Base-by-base conservation (phyloP, 2,888 invertebrate genomes). In the Lochmaea capreae region DNA sequence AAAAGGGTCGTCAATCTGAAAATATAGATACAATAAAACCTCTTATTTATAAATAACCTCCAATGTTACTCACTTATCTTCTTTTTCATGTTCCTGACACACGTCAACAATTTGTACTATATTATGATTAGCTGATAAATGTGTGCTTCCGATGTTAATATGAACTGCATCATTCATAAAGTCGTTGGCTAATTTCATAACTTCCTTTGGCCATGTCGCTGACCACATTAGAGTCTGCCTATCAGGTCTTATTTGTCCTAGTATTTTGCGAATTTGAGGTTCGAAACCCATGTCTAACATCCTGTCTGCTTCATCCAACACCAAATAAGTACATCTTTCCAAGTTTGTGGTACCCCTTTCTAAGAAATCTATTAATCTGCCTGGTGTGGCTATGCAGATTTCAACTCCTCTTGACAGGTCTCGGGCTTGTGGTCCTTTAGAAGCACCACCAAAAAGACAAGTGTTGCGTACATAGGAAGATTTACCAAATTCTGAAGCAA, bases 231-330 rank as follows among this genome's bases (percentile, higher is more conserved):
- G 90, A 12, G 96, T 97, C 87, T 98, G 98, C 83, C 98, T 90
- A 85, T 97, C 97, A 22, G 97, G 97, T 79, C 97, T 90, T 81
- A 97, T 96, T 87, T 97, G 97, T 84, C 95, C 95, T 80, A 97
- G 91, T 81, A 97, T 96, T 87, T 97, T 97, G 71, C 97, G 91
- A 79, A 97, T 97, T 87, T 97, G 97, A 3, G 97, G 97, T 86
- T 97, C 97, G 87, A 98, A 98, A 77, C 97, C 98, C 97, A 98
- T 98, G 87, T 98, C 97, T 83, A 98, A 89, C 97, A 98, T 98
- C 65, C 97, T 90, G 86, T 98, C 98, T 78, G 98, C 98, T 88
- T 98, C 97, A 87, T 97, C 97, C 76, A 97, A 87, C n/a, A 97
- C 96, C 78, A 97, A 88, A 86, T 96, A 97, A 10, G 96, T 96